These are phyloP conservation scores for Physella acuta DNA, from an alignment of 1,140 invertebrate species.

Conservation along the genomic window DNA sequence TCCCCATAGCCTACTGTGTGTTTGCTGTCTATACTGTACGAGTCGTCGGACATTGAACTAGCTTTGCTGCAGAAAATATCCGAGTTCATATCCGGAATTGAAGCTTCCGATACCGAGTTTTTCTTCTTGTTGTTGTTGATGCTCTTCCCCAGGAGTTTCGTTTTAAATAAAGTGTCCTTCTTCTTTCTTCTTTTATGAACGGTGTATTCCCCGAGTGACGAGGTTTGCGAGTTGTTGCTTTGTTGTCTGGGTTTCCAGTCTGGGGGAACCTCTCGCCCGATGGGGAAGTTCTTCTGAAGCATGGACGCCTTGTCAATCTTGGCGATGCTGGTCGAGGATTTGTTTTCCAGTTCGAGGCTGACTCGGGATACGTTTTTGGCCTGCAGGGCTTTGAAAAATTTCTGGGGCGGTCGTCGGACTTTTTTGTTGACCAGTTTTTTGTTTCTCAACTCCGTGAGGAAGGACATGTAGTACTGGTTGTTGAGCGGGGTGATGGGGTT, in stretches of 20 bases:
- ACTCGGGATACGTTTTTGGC: background rate
- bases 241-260: slow-evolving; percentile 5
- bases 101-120: background rate
- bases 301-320: background rate
- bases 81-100: background rate
- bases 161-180: background rate
- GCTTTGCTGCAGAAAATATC: background rate
- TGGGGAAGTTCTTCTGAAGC: background rate
- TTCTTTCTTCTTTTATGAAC: background rate
- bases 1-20: background rate
- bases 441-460: background rate
- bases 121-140: background rate
- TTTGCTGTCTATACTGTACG: background rate
- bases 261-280: background rate
- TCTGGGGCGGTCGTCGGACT: background rate
- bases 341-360: background rate
- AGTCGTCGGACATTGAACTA: background rate
- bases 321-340: background rate
- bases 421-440: slow-evolving; percentile 2
- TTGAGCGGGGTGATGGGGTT: too few species aligned
- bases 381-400: background rate
- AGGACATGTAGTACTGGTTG: background rate
- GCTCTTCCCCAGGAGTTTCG: background rate
- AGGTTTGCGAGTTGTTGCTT: too few species aligned
- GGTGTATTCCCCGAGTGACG: background rate